phyloP scores from a whole-genome alignment of 2,888 invertebrate genomes.

The Isotomurus palustris region DNA sequence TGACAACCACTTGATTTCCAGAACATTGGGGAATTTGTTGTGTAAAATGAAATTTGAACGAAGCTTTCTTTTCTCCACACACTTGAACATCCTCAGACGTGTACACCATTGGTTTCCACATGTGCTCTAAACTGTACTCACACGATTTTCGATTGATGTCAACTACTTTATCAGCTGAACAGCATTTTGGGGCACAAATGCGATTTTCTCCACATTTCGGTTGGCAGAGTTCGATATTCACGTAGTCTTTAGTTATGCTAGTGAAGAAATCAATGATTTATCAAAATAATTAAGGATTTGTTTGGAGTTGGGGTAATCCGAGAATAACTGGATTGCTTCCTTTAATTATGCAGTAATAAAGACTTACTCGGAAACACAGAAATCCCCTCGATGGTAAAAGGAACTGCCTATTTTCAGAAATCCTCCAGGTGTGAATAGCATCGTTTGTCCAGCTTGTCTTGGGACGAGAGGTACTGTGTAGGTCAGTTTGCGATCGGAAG shows the following conservation, averaged over 20 bases:
- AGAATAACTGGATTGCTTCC: not conserved
- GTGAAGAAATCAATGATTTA: not conserved
- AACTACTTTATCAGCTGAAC: conserved; percentile 25
- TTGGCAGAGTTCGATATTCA: conserved; percentile 6
- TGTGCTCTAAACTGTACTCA: not conserved
- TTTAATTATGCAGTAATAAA: not conserved
- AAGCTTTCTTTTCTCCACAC: conserved; percentile 23
- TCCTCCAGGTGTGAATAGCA: conserved; percentile 19
- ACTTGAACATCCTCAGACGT: conserved; percentile 17
- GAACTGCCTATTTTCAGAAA: conserved; percentile 2
- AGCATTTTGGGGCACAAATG: conserved; percentile 32
- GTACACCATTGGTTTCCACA: conserved; percentile 27
- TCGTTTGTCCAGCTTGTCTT: no score
- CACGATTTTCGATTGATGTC: conserved; percentile 15
- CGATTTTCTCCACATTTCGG: conserved; percentile 10
- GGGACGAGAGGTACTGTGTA: no score
- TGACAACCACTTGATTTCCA: no score
- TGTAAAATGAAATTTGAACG: conserved; percentile 20
- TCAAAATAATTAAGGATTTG: not conserved
- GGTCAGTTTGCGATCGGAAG: not conserved
- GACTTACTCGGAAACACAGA: conserved; percentile 9
- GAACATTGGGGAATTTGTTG: no score
- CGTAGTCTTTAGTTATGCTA: not conserved
- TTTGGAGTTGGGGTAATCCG: not conserved
- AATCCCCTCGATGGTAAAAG: conserved; percentile 19